Evolutionary conservation across 2,113 vertebrate species (phyloP).

Genomic region (Haliaeetus leucogaster): DNA sequence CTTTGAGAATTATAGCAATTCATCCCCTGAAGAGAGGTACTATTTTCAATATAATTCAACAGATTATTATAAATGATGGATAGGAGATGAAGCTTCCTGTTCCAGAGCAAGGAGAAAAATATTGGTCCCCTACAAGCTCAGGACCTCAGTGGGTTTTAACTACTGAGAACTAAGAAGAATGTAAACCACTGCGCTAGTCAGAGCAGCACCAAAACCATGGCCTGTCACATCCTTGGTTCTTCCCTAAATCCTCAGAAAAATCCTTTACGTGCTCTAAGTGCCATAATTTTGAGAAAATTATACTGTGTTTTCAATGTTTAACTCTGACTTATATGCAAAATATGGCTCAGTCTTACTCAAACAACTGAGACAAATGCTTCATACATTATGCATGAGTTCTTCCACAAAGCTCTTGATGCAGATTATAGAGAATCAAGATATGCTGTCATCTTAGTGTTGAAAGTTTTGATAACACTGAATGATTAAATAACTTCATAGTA

Average conservation of each 20-base stretch:
- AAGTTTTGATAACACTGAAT: constrained; percentile 18
- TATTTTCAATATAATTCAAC: not conserved
- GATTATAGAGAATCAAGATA: not conserved
- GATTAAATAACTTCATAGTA: constrained; percentile 1
- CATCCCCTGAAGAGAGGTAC: not conserved
- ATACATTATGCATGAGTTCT: constrained; percentile 1
- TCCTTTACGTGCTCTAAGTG: not conserved
- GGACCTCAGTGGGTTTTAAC: not conserved
- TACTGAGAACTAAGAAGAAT: not conserved
- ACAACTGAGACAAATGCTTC: not conserved
- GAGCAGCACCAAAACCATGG: not conserved
- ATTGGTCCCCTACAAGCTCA: not conserved
- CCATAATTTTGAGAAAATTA: constrained; percentile 15
- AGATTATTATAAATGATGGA: not conserved
- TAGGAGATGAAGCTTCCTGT: not conserved
- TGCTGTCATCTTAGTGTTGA: not conserved
- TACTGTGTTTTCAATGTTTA: not conserved
- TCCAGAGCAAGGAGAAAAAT: not conserved
- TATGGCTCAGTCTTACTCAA: not conserved
- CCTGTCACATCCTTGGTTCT: not conserved
- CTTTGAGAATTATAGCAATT: not conserved
- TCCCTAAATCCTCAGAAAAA: not conserved
- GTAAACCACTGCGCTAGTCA: not conserved
- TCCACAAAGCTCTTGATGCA: not conserved
- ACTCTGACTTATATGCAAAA: not conserved